Evolutionary conservation across 2,888 invertebrate genomes (phyloP).

Genomic region (Uropetala carovei): DNA sequence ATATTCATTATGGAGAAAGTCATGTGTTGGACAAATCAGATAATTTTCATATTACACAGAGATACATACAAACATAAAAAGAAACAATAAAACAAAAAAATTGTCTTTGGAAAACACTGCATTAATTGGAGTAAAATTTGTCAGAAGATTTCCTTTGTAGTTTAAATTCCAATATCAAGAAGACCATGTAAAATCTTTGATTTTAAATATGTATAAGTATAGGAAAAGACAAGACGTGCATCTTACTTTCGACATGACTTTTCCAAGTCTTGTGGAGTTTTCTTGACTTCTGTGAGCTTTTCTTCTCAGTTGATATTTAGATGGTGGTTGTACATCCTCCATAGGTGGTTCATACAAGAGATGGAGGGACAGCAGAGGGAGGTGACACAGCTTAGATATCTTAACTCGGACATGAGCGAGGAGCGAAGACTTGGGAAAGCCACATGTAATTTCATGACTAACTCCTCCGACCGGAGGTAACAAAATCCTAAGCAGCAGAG

Average conservation of each 20-base stretch:
- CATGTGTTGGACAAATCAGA: too few species aligned
- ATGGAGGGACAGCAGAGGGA: background rate
- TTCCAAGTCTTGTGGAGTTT: background rate
- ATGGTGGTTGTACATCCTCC: background rate
- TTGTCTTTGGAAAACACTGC: too few species aligned
- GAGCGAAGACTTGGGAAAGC: conserved; percentile 28
- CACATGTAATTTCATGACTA: conserved; percentile 34
- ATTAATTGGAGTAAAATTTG: too few species aligned
- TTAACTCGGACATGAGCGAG: conserved; percentile 10
- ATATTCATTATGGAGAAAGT: too few species aligned
- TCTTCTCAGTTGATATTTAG: background rate
- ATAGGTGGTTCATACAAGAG: conserved; percentile 37
- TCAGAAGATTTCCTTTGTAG: too few species aligned
- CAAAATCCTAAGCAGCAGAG: conserved; percentile 4
- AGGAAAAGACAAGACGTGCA: too few species aligned
- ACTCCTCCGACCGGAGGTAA: conserved; percentile 17
- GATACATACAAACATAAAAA: too few species aligned
- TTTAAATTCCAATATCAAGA: too few species aligned
- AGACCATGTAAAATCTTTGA: too few species aligned
- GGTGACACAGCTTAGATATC: background rate
- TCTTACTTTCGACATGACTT: background rate
- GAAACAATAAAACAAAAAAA: too few species aligned
- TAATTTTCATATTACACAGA: too few species aligned
- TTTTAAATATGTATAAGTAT: too few species aligned
- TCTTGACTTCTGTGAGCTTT: background rate